Base-by-base conservation (phyloP, 2,113 vertebrate species). In the Camelus dromedarius region DNA sequence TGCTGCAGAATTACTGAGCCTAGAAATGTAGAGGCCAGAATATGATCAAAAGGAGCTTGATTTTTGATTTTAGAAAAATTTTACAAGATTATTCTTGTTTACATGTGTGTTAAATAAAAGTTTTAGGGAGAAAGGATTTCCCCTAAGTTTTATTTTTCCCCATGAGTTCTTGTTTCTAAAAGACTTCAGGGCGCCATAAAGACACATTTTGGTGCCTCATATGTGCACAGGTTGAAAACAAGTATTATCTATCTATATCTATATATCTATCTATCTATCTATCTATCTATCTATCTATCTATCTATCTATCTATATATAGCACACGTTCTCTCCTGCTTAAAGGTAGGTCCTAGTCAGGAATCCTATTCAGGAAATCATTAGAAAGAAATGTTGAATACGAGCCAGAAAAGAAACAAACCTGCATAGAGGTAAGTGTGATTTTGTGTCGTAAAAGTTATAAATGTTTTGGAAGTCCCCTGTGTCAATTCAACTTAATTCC, bases 91-190 rank as follows among this genome's bases (percentile, higher is more conserved):
- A 52, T 79, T 62, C 2, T 66, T 70, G 24, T 60, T 69, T 48
- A 38, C 28, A 11, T n/a, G 8, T 79, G 5, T 95, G 58, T 87
- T 81, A 48, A 50, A 20, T 48, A 10, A 85, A 94, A 22, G 7
- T 91, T 93, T 80, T 54, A 86, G 60, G 67, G 42, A 62, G n/a
- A 73, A 58, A 46, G 70, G 16, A 76, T 72, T 70, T 70, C 42
- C 28, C 30, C 35, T 46, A 50, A 11, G 5, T 64, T 73, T 67
- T 69, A 4, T 52, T 67, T 67, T 22, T 2, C 16, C 19, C n/a
- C 54, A 4, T 50, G 77, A 96, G 52, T 82, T 67, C n/a, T 75
- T 75, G 60, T 64, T 77, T 96, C 50, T 79, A 22, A 56, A 88
- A 52, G 13, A 38, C 42, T 88, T 72, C 0, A 87, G 69, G 76